These are phyloP conservation scores for Gortyna flavago DNA, from an alignment of 2,888 invertebrate genomes.

Conservation along the genomic window DNA sequence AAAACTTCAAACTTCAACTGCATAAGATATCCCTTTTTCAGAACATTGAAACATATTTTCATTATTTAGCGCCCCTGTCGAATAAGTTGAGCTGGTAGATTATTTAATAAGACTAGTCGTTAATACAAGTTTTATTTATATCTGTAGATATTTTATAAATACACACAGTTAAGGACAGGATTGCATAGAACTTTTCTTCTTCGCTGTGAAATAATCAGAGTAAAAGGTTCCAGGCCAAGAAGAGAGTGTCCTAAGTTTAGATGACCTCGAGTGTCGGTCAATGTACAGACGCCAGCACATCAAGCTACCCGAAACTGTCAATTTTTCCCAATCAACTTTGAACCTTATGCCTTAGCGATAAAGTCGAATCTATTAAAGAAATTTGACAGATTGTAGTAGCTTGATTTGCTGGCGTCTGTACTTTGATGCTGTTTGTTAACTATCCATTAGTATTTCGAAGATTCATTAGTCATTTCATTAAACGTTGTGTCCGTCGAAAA, in stretches of 20 bases:
- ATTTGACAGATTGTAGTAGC: no score
- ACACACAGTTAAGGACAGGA: background rate
- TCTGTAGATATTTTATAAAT: background rate
- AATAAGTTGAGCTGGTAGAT: background rate
- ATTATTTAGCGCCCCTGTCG: background rate
- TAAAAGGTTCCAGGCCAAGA: background rate
- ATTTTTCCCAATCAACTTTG: no score
- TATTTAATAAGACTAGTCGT: background rate
- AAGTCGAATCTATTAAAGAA: no score
- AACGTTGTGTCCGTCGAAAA: no score
- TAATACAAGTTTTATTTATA: background rate
- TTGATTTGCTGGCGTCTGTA: no score
- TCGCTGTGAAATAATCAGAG: slow-evolving; percentile 11
- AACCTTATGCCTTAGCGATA: no score
- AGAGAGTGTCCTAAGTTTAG: slow-evolving; percentile 3
- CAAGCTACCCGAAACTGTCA: no score
- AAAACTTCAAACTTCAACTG: no score
- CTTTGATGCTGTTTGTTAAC: slow-evolving; percentile 6
- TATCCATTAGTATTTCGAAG: background rate
- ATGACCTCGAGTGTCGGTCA: background rate
- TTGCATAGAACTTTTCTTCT: no score
- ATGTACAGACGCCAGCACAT: no score
- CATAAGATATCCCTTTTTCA: background rate
- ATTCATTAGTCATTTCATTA: no score
- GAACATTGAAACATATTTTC: background rate